Conservation (phyloP, 2,113 vertebrate species). For the Ptychochromis oligacanthus region DNA sequence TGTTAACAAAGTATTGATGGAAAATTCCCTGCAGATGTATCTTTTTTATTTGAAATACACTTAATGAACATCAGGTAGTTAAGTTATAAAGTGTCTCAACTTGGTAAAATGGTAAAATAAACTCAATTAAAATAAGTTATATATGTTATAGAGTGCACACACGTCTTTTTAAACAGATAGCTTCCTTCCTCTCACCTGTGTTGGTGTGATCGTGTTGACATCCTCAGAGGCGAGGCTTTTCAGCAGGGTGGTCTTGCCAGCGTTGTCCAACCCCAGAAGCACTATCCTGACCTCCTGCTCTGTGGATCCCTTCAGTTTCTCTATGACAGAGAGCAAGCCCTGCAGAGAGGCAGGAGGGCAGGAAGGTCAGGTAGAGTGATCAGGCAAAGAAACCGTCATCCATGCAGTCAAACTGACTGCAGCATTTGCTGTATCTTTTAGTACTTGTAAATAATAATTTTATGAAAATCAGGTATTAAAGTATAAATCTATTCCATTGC, state of each 20-base stretch:
- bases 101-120: not conserved
- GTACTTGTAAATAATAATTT: not conserved
- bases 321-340: constrained; percentile 89
- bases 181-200: constrained; percentile 76
- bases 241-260: constrained; percentile 88
- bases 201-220: constrained; percentile 88
- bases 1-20: not conserved
- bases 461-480: not conserved
- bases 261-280: constrained; percentile 88
- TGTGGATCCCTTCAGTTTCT: constrained; percentile 84
- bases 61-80: not conserved
- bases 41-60: not conserved
- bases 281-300: constrained; percentile 87
- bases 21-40: not conserved
- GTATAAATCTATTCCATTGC: not conserved
- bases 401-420: not conserved
- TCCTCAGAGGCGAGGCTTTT: constrained; percentile 86
- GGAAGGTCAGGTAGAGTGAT: not conserved
- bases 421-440: not conserved
- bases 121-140: not conserved
- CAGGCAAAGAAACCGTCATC: not conserved
- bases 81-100: not conserved
- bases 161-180: not conserved
- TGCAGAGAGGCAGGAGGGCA: constrained; percentile 23
- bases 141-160: not conserved